Percentiles rank a stretch among this genome's conserved stretches.
phyloP scores from a whole-genome alignment of 2,888 invertebrate species.

The Palloptera scutellata region DNA sequence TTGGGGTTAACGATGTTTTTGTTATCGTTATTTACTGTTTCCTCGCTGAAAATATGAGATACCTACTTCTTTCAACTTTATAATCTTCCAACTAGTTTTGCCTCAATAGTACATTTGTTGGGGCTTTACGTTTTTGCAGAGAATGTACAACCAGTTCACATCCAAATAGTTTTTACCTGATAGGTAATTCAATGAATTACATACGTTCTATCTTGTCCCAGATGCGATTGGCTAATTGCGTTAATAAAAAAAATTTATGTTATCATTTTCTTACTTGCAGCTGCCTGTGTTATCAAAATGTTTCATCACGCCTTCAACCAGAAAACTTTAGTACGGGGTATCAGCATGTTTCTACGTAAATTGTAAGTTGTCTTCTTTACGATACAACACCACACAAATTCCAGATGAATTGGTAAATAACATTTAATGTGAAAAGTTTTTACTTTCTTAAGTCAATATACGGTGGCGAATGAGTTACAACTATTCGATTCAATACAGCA shows the following conservation, averaged over 20 bases:
- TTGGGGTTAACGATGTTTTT: no score
- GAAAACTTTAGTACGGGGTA: conserved; percentile 53
- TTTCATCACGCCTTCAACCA: conserved; percentile 60
- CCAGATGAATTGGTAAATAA: conserved; percentile 48
- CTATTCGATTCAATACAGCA: conserved; percentile 54
- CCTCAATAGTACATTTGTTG: no score
- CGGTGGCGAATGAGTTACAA: conserved; percentile 55
- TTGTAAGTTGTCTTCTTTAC: conserved; percentile 54
- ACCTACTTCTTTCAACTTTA: no score
- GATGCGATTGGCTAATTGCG: no score
- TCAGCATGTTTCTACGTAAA: conserved; percentile 51
- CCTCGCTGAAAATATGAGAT: no score
- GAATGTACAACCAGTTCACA: no score
- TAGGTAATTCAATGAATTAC: no score
- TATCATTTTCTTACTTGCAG: conserved; percentile 32
- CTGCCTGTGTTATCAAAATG: conserved; percentile 59
- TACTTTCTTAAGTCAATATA: conserved; percentile 55
- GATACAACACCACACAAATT: neutral
- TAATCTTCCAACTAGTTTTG: no score
- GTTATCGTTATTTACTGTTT: no score
- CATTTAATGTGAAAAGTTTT: conserved; percentile 56
- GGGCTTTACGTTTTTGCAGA: no score
- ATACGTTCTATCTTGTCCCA: no score
- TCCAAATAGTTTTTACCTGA: no score
- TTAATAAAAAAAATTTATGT: neutral